These are phyloP conservation scores for Hydriomena furcata DNA, from an alignment of 2,888 invertebrate genomes.

Conservation along the genomic window DNA sequence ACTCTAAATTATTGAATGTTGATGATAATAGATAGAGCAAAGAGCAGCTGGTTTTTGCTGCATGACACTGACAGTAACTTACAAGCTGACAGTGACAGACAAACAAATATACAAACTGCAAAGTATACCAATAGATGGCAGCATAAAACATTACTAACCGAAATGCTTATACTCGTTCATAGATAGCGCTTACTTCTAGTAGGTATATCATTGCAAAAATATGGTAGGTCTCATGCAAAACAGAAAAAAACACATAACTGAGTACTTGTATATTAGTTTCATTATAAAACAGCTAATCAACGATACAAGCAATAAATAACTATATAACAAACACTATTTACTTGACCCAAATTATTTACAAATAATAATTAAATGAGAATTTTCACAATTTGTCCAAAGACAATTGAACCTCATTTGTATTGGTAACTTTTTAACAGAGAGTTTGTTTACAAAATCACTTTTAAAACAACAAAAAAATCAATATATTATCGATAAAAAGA, in stretches of 20 bases:
- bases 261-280: conserved; percentile 73
- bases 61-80: too few relatives aligned
- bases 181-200: too few relatives aligned
- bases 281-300: conserved; percentile 75
- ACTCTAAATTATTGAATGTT: too few relatives aligned
- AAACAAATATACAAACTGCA: too few relatives aligned
- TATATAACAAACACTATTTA: conserved; percentile 73
- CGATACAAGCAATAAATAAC: conserved; percentile 78
- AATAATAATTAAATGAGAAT: conserved; percentile 33
- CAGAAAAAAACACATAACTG: conserved; percentile 55
- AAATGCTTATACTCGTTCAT: too few relatives aligned
- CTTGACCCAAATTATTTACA: conserved; percentile 66
- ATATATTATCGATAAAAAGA: too few relatives aligned
- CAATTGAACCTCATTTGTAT: not conserved
- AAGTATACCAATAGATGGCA: too few relatives aligned
- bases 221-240: conserved; percentile 38
- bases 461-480: too few relatives aligned
- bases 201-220: too few relatives aligned
- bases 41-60: not conserved
- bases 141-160: too few relatives aligned
- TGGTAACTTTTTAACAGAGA: not conserved
- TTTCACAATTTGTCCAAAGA: conserved; percentile 12
- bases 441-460: too few relatives aligned
- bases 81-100: too few relatives aligned
- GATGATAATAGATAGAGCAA: not conserved